phyloP scores from a whole-genome alignment of 1,140 invertebrate species.

The Delia radicum region DNA sequence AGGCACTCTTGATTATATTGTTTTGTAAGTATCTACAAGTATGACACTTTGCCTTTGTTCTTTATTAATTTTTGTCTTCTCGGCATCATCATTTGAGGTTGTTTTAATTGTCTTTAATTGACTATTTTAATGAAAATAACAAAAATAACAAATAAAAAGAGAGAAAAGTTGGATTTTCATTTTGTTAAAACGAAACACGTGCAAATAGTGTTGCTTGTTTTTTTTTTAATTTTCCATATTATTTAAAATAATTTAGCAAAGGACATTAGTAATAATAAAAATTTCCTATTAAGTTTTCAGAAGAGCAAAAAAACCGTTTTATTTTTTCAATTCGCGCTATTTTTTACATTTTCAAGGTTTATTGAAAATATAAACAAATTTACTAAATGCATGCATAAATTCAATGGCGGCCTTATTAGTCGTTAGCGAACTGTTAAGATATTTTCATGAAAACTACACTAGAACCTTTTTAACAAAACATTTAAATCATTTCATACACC shows the following conservation, averaged over 20 bases:
- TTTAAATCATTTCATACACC: too few species aligned
- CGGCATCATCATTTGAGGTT: background rate
- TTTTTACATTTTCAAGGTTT: too few species aligned
- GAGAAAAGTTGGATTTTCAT: background rate
- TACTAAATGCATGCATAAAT: too few species aligned
- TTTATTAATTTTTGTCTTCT: background rate
- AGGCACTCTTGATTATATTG: too few species aligned
- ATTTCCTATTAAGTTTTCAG: too few species aligned
- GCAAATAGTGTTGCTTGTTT: background rate
- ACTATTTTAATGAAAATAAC: constrained; percentile 2
- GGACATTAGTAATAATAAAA: background rate
- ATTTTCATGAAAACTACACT: too few species aligned
- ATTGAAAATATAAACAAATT: too few species aligned
- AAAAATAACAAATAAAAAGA: background rate
- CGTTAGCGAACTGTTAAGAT: too few species aligned
- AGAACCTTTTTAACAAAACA: too few species aligned
- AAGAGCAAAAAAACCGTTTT: too few species aligned
- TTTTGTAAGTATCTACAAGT: background rate
- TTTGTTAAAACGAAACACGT: background rate
- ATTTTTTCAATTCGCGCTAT: too few species aligned
- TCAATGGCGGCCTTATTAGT: too few species aligned
- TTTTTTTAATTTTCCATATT: background rate
- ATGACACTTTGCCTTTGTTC: background rate
- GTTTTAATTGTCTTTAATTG: constrained; percentile 2
- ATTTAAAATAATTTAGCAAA: background rate